phyloP scores from a whole-genome alignment of 2,113 vertebrate genomes.

The Thunnus thynnus region DNA sequence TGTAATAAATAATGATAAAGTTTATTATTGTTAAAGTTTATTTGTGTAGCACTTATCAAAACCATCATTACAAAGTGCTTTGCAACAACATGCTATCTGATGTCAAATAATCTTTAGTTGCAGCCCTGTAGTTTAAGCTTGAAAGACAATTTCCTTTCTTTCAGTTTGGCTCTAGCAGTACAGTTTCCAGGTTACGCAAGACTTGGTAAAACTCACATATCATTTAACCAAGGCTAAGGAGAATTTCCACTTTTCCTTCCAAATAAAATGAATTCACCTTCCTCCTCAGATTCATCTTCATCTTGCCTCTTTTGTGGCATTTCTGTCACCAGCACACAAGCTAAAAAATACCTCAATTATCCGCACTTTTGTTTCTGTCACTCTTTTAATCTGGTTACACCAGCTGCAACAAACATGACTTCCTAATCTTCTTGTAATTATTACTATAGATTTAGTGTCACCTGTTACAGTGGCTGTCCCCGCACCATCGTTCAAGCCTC shows the following conservation, averaged over 20 bases:
- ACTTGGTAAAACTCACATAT: conserved; percentile 23
- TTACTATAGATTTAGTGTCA: background rate
- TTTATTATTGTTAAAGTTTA: no score
- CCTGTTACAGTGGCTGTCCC: background rate
- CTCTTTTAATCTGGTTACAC: background rate
- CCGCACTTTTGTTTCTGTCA: background rate
- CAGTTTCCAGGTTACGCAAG: conserved; percentile 35
- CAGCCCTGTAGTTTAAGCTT: no score
- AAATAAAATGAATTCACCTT: conserved; percentile 30
- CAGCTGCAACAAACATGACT: background rate
- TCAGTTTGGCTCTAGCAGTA: background rate
- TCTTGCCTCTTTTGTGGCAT: background rate
- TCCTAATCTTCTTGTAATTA: background rate
- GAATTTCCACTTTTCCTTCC: conserved; percentile 42
- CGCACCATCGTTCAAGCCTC: background rate
- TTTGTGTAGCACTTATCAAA: no score
- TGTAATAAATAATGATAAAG: no score
- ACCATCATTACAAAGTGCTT: no score
- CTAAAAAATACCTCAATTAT: background rate
- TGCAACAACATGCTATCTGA: no score
- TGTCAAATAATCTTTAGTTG: no score
- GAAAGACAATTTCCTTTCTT: background rate
- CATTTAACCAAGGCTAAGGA: conserved; percentile 15
- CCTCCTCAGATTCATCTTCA: conserved; percentile 16
- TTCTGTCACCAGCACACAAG: background rate